Evolutionary conservation across 2,888 invertebrate species (phyloP), one percentile per base, ranked within the genome.

Genomic region (Deroplatys truncata): DNA sequence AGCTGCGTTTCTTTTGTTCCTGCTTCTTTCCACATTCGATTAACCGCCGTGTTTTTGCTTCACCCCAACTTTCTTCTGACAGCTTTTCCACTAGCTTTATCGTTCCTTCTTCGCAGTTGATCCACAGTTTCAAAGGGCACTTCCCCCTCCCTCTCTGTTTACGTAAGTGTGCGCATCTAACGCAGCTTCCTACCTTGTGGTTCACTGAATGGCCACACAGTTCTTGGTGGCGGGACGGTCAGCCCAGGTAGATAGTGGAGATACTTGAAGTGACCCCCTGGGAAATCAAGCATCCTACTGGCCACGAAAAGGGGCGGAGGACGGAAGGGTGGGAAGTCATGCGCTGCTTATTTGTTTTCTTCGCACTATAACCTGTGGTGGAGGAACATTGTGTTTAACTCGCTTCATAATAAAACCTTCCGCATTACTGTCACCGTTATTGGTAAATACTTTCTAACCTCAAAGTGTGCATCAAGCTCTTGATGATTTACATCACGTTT

Each of bases 231-330:
- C 84, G 84, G 86, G 84, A 86, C 82, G 90, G 89, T 28, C 82
- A 86, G 83, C 87, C 84, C 72, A 88, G 90, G 85, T 83, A 85
- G 89, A 89, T 87, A 87, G 82, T 88, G 35, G 89, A 87, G 89
- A 88, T 89, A 35, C 84, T 89, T 56, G 90, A 90, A 90, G 90
- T 88, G 90, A 88, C 89, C 90, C 90, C 90, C 20, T 56, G 90
- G 90, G 90, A 90, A 90, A 90, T 90, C 90, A 90, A 88, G 86
- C 84, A 84, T 89, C 87, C 87, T 82, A 72, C 31, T 82, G 86
- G 87, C 87, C 83, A 87, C 86, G 83, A 82, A 83, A 87, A 43
- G 87, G 87, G 83, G 83, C 4, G 56, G 56, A 35, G 56, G 56
- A 56, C 56, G 15, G 56, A 56, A 56, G 56, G 56, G 56, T 72